Base-by-base conservation (phyloP, 1,140 invertebrate species). In the Drosophila kurseongensis region DNA sequence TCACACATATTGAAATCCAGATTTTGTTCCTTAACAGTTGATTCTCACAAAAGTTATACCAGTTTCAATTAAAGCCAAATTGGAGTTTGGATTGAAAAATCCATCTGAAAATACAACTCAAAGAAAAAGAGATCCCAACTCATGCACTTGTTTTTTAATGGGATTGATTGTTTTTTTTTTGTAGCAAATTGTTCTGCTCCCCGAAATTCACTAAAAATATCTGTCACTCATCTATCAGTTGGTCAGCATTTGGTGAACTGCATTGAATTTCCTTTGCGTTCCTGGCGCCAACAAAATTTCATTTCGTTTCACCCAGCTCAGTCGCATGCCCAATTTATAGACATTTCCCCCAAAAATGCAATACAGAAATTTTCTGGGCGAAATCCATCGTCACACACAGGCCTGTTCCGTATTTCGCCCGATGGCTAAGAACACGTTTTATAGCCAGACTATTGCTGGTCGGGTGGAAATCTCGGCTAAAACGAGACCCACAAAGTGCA, bases 141-240 rank as follows among this genome's bases (percentile, higher is more conserved):
- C 9, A 14, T 48, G 5, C 12, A 4, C 44, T 48, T 38, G 16
- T 27, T 23, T 23, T 47, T 47, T 10, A n/a, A 59, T 36, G 23
- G 32, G 27, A 51, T 51, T 51, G 48, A 47, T 32, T 32, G 29
- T 18, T 36, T 47, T 47, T 58, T 54, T 42, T 66, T 38, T 69
- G 32, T 23, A 36, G 32, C 36, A 50, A 71, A 58, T 71, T 71
- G 52, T 35, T 58, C 48, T 29, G 18, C 38, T 23, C 5, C 27
- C 65, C 23, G 50, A 54, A 68, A 66, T 68, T 57, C 68, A 71
- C 52, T 58, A 38, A 48, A 56, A 71, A 58, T 71, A 50, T 71
- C 68, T 71, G 65, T 71, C 68, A 71, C 66, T 71, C 56, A 71
- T 71, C 68, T 71, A 71, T 71, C 65, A 58, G 65, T 42, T 63